Base-by-base conservation (phyloP, 2,888 invertebrate species). In the Chymomyza amoena region DNA sequence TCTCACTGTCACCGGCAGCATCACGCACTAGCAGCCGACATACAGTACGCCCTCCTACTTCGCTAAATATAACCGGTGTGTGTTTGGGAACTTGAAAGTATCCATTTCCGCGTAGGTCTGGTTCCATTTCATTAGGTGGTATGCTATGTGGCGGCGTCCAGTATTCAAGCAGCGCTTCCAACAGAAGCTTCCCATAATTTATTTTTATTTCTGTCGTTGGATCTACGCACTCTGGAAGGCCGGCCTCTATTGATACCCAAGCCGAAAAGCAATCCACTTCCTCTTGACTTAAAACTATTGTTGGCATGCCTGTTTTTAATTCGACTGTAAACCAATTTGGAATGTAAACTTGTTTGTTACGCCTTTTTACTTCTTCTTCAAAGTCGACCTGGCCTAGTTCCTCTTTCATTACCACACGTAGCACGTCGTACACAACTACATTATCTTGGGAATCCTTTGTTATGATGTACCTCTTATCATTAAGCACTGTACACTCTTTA, bases 301-400 rank as follows among this genome's bases (percentile, higher is more conserved):
- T 99, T 87, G 99, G 93, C 97, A 99, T 97, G 75, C 99, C 99
- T 70, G 98, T 99, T 93, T 99, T 99, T 61, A 99, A 94, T 93
- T 99, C 99, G 59, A 99, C 98, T 79, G 97, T 97, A 91, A 99
- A 99, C 99, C 99, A 99, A 92, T 97, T 98, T 36, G 99, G 99
- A 86, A 99, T 98, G 91, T 96, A 98, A 64, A 99, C 96, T 94
- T 96, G 96, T 92, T 98, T 97, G 87, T 96, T 97, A 73, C 97
- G 93, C 89, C 96, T 96, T 90, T 98, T 98, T 1, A 97, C 94
- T 93, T 98, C 97, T 88, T 97, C 96, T 76, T 99, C 98, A 92
- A 96, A 98, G 90, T 98, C 97, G 2, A 97, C 95, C 88, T 94
- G 94, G 0, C 99, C 99, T 70, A 98, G 94, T 90, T 98, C 98